Evolutionary conservation across 2,113 vertebrate genomes (phyloP).

Genomic region (Chiloscyllium plagiosum): DNA sequence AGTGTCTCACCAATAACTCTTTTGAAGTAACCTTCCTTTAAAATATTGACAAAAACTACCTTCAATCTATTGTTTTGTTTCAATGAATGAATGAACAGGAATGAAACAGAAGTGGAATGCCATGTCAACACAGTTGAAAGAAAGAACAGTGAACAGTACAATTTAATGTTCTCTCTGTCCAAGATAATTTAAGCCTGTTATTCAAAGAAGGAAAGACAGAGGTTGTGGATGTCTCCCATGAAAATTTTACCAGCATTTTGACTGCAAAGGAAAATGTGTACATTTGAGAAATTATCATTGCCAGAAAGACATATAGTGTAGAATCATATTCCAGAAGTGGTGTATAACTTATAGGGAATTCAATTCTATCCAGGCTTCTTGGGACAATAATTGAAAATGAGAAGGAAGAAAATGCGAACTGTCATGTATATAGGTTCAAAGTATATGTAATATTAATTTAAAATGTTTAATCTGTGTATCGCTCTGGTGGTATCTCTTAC

Average conservation of each 20-base stretch:
- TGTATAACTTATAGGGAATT: not conserved
- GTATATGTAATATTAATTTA: not conserved
- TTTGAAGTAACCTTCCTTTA: not conserved
- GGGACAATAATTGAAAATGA: not conserved
- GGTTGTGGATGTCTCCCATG: not conserved
- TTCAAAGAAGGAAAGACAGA: not conserved
- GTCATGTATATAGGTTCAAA: not conserved
- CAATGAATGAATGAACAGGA: not conserved
- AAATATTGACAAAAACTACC: not conserved
- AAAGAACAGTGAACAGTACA: not conserved
- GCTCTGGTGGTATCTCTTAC: not conserved
- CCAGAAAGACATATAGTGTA: not conserved
- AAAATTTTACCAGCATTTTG: not conserved
- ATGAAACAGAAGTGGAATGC: not conserved
- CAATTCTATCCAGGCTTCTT: not conserved
- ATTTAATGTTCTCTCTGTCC: not conserved
- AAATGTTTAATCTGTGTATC: not conserved
- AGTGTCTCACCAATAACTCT: not conserved
- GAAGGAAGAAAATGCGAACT: not conserved
- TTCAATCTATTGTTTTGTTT: not conserved
- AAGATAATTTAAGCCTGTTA: not conserved
- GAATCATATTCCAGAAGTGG: not conserved
- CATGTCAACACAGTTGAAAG: not conserved
- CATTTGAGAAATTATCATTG: not conserved
- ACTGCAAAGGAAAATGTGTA: not conserved